A percentile compares a stretch with the other conserved stretches of the same genome.
phyloP scores from a whole-genome alignment of 2,113 vertebrate species.

The Callospermophilus lateralis region DNA sequence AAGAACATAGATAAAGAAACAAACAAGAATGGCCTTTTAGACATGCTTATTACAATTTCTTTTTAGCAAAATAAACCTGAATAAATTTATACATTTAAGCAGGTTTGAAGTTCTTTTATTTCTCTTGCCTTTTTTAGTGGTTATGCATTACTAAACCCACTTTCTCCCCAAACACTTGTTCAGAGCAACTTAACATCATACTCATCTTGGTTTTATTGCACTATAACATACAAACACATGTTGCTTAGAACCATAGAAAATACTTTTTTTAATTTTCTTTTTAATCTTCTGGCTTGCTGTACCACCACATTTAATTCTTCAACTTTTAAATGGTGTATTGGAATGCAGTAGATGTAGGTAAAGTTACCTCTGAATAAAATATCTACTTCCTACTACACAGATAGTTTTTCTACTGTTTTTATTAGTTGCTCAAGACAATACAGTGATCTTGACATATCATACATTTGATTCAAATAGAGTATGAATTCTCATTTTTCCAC shows the following conservation, averaged over 20 bases:
- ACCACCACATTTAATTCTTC: neutral
- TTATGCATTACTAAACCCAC: neutral
- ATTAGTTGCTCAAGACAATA: too few species aligned
- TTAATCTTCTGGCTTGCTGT: neutral
- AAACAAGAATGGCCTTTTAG: conserved; percentile 41
- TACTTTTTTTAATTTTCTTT: neutral
- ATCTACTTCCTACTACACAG: conserved; percentile 1
- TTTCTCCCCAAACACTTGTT: conserved; percentile 1
- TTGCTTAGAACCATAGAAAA: conserved; percentile 15
- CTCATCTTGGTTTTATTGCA: conserved; percentile 31
- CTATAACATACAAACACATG: neutral
- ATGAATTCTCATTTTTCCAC: too few species aligned
- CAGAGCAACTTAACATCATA: neutral
- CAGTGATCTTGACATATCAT: too few species aligned
- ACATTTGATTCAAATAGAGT: too few species aligned
- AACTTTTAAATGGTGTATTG: neutral
- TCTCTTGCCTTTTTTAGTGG: conserved; percentile 6
- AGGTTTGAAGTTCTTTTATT: neutral
- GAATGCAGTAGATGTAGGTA: neutral
- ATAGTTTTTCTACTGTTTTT: neutral
- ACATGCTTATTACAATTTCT: neutral
- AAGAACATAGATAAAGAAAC: conserved; percentile 59
- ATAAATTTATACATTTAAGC: neutral
- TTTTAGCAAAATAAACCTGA: neutral
- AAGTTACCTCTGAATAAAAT: conserved; percentile 25